These are phyloP conservation scores for Rhinoptilus africanus DNA, from an alignment of 2,113 vertebrate genomes.

Conservation along the genomic window DNA sequence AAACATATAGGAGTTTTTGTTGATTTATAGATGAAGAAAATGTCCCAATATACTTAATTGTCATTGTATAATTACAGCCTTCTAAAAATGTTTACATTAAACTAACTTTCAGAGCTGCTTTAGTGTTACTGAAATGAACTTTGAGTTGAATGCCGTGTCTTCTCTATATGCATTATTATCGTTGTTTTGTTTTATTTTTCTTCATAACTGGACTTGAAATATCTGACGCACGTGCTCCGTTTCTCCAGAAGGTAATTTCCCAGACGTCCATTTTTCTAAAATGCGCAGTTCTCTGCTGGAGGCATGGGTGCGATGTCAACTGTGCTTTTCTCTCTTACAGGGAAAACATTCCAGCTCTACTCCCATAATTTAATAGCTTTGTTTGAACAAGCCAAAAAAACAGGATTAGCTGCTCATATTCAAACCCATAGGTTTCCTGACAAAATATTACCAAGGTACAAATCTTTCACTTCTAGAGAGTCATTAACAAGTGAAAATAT, in stretches of 20 bases:
- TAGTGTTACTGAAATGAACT: not conserved
- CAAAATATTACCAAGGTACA: constrained; percentile 92
- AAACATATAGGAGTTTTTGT: not conserved
- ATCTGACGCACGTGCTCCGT: constrained; percentile 56
- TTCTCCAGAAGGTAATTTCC: constrained; percentile 93
- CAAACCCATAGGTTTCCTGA: constrained; percentile 97
- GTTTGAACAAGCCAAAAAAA: constrained; percentile 97
- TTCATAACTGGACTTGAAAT: constrained; percentile 68
- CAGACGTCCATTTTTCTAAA: not conserved
- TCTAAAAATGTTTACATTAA: not conserved
- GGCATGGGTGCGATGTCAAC: not conserved
- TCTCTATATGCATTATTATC: not conserved
- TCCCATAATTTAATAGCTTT: constrained; percentile 97
- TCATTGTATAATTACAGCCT: not conserved
- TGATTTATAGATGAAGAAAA: not conserved
- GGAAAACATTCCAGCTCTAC: constrained; percentile 96
- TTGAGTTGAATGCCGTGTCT: not conserved
- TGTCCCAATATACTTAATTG: not conserved
- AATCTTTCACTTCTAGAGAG: not conserved
- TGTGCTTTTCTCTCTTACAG: constrained; percentile 72
- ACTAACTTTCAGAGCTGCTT: not conserved
- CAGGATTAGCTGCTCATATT: constrained; percentile 93
- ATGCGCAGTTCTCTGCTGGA: not conserved
- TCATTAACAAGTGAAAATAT: not conserved
- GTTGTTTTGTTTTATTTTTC: constrained; percentile 23